Base-by-base conservation (phyloP, 2,888 invertebrate species). In the Volucella inanis region DNA sequence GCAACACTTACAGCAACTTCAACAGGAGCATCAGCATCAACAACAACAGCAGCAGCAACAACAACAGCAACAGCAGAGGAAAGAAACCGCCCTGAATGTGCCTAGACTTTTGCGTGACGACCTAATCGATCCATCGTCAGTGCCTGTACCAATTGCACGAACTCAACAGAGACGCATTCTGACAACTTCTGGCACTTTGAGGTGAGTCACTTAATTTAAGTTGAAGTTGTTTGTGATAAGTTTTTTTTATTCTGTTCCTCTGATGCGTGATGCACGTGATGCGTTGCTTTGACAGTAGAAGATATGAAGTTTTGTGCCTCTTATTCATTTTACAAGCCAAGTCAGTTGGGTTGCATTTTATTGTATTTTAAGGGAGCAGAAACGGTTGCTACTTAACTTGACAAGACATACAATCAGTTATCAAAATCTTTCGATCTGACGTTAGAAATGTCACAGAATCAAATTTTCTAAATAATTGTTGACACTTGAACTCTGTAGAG, bases 141-240 rank as follows among this genome's bases (percentile, higher is more conserved):
- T 88, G 38, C 6, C 31, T 31, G 31, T 31, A 6, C 87, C 89
- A 12, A 87, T 90, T 75, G 89, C 89, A 18, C 89, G 89, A 38
- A 88, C 89, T 3, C 91, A 89, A 71, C 91, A 90, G 78, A 89
- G 91, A 8, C 90, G 92, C 45, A 92, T 92, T 64, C 88, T 92
- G 31, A 92, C 92, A 79, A 92, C 92, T 18, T 89, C 92, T 4
- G 92, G 92, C 22, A 92, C 92, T 57, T 89, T 92, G 89, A 87
- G 89, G 89, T 89, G 75, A 79, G 74, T 79, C 47, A 22, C 49
- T 75, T 65, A 41, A 67, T 61, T 72, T 15, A 62, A 64, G 31
- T 65, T 49, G 65, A 82, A 54, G 6, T 39, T 18, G 47, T 9
- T 3, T 14, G 22, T 45, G 64, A 68, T 68, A 55, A 61, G 45